phyloP scores from a whole-genome alignment of 2,888 invertebrate genomes.

The Eupelmus urozonus region DNA sequence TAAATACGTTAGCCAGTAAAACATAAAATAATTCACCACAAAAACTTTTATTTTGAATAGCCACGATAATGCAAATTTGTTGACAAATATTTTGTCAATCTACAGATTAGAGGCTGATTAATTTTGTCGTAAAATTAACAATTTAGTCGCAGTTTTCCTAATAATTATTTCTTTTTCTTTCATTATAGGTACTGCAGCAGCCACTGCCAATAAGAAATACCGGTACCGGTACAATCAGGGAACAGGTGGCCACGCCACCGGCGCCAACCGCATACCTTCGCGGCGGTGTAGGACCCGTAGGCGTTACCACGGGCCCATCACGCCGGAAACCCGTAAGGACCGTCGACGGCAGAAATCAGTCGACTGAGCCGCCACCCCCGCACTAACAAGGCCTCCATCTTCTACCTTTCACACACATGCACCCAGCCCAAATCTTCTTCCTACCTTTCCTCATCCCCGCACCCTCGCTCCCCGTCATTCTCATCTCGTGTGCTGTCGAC shows the following conservation, averaged over 20 bases:
- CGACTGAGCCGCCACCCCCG: slow-evolving; percentile 78
- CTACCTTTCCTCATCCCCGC: slow-evolving; percentile 6
- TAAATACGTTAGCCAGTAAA: too few species aligned
- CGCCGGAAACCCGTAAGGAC: slow-evolving; percentile 78
- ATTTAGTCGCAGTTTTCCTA: too few species aligned
- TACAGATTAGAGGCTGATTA: too few species aligned
- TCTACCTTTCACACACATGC: slow-evolving; percentile 49
- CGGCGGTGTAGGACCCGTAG: slow-evolving; percentile 74
- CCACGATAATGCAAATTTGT: not conserved
- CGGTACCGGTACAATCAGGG: slow-evolving; percentile 75
- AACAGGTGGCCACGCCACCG: slow-evolving; percentile 73
- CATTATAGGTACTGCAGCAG: slow-evolving; percentile 73
- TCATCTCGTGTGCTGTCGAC: slow-evolving; percentile 25
- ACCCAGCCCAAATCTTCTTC: not conserved
- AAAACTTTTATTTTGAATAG: too few species aligned
- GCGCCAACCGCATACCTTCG: slow-evolving; percentile 71
- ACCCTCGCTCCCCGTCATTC: slow-evolving; percentile 46
- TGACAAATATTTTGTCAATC: too few species aligned
- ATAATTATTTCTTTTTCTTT: too few species aligned
- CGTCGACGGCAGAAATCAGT: slow-evolving; percentile 77
- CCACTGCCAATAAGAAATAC: slow-evolving; percentile 75
- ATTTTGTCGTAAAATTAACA: too few species aligned
- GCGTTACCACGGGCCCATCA: slow-evolving; percentile 74
- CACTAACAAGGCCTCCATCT: slow-evolving; percentile 73
- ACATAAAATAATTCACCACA: too few species aligned